Conservation (phyloP, 2,888 invertebrate species). For the Ochropacha duplaris region DNA sequence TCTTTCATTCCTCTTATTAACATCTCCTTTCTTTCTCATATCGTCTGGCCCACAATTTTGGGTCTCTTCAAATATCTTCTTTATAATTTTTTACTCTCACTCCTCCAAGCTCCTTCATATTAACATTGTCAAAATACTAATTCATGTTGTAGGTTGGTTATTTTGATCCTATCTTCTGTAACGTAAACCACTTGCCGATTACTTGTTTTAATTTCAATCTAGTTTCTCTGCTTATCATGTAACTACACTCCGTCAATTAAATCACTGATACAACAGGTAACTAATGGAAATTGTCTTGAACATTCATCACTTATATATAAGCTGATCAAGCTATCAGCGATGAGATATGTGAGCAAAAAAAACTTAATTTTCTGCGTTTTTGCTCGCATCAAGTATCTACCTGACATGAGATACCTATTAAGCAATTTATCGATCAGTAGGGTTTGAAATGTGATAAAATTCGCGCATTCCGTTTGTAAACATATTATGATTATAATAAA, state of each 20-base stretch:
- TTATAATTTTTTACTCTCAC: no score
- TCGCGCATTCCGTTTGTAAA: no score
- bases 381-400: background rate
- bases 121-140: background rate
- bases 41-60: no score
- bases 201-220: background rate
- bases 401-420: no score
- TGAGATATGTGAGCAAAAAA: background rate
- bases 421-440: no score
- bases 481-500: no score
- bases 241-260: background rate
- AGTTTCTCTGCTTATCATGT: background rate
- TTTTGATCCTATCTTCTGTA: background rate
- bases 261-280: background rate
- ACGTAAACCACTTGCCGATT: background rate
- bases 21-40: no score
- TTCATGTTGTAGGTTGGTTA: background rate
- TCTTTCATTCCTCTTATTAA: no score
- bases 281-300: background rate
- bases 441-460: no score
- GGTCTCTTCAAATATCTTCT: no score
- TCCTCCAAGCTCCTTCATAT: background rate
- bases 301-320: background rate
- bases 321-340: background rate
- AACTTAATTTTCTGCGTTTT: background rate